Conservation (phyloP, 1,140 invertebrate genomes). For the Heliothis subflexa region DNA sequence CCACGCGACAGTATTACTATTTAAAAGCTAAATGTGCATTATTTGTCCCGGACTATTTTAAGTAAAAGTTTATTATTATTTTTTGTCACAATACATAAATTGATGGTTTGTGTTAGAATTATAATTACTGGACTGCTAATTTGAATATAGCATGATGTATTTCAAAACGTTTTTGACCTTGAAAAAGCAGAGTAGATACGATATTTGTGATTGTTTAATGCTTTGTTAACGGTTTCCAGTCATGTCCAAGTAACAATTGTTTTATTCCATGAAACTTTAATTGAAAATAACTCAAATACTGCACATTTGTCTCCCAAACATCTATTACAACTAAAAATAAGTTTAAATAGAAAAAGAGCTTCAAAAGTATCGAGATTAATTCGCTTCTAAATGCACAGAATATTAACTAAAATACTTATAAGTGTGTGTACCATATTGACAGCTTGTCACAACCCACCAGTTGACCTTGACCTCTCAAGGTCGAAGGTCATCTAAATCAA, state of each 20-base stretch:
- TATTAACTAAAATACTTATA: conserved; percentile 30
- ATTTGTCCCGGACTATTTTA: background rate
- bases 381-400: conserved; percentile 51
- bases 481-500: background rate
- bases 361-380: conserved; percentile 45
- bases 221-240: too few relatives aligned
- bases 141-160: too few relatives aligned
- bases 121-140: too few relatives aligned
- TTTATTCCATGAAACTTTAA: background rate
- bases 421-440: conserved; percentile 23
- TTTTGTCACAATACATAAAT: too few relatives aligned
- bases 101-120: too few relatives aligned
- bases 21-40: conserved; percentile 38
- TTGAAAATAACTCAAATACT: background rate
- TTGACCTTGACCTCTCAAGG: background rate
- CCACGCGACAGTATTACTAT: conserved; percentile 53
- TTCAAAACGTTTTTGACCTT: too few relatives aligned
- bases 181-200: too few relatives aligned
- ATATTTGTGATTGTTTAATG: too few relatives aligned
- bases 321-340: conserved; percentile 37
- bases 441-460: conserved; percentile 4
- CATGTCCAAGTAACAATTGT: background rate
- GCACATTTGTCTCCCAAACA: conserved; percentile 22
- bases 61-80: too few relatives aligned
- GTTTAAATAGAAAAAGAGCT: conserved; percentile 57